A percentile compares a stretch with the other conserved stretches of the same genome.
Conservation (phyloP, 2,113 vertebrate genomes). For the Antechinus stuartii region DNA sequence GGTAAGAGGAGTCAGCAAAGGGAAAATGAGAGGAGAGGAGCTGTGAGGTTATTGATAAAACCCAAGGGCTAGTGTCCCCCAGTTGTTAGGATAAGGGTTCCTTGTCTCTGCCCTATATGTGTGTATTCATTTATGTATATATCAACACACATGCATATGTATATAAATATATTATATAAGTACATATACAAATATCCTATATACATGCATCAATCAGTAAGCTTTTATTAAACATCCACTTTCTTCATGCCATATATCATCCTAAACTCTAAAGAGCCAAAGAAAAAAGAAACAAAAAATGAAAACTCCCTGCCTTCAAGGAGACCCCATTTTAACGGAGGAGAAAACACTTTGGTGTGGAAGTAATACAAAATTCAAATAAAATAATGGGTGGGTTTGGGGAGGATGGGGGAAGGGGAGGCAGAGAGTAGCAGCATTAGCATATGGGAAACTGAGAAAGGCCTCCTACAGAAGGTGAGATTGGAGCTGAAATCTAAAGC, state of each 20-base stretch:
- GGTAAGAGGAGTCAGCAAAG: not conserved
- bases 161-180: no score
- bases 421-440: not conserved
- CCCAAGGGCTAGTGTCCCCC: not conserved
- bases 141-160: no score
- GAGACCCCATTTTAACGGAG: not conserved
- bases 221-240: not conserved
- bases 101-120: not conserved
- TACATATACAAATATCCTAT: no score
- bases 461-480: not conserved
- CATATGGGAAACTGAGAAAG: not conserved
- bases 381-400: not conserved
- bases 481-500: not conserved
- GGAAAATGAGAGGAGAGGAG: not conserved
- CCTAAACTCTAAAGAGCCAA: not conserved
- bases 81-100: not conserved
- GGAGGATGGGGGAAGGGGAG: fast-evolving
- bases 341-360: not conserved
- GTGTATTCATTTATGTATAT: no score
- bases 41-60: not conserved
- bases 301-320: not conserved
- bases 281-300: no score
- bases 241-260: not conserved
- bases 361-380: not conserved
- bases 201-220: not conserved